Conservation (phyloP, 2,888 invertebrate genomes). For the Andrena marginata region DNA sequence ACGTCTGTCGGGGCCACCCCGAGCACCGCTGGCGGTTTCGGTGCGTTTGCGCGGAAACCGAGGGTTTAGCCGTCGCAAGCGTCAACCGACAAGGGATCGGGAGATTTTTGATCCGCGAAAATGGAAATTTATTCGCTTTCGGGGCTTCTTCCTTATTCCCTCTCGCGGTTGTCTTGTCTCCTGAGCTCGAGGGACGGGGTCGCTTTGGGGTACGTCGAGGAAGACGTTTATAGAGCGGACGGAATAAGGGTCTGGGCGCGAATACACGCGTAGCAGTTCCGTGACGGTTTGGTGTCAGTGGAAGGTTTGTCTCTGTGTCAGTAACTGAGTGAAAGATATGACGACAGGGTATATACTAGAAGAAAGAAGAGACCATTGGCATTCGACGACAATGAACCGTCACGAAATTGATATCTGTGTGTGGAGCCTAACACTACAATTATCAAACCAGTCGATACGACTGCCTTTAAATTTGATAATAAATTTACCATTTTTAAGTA, state of each 20-base stretch:
- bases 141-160: not conserved
- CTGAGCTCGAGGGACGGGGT: not conserved
- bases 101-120: slow-evolving; percentile 19
- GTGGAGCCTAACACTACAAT: too few relatives aligned
- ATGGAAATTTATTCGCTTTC: slow-evolving; percentile 36
- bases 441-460: too few relatives aligned
- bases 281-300: too few relatives aligned
- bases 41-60: slow-evolving; percentile 33
- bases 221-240: not conserved
- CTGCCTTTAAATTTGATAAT: too few relatives aligned
- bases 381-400: too few relatives aligned
- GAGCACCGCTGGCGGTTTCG: slow-evolving; percentile 34
- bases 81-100: not conserved
- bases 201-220: not conserved
- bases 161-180: not conserved
- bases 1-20: slow-evolving; percentile 45
- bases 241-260: not conserved
- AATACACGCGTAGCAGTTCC: not conserved
- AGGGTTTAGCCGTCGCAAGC: slow-evolving; percentile 22
- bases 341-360: too few relatives aligned
- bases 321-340: not conserved
- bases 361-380: too few relatives aligned
- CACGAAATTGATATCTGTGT: too few relatives aligned
- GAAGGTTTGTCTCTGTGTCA: not conserved
- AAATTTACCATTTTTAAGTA: too few relatives aligned